Base-by-base conservation (phyloP, 2,797 vertebrate species). In the Neoniphon sammara region DNA sequence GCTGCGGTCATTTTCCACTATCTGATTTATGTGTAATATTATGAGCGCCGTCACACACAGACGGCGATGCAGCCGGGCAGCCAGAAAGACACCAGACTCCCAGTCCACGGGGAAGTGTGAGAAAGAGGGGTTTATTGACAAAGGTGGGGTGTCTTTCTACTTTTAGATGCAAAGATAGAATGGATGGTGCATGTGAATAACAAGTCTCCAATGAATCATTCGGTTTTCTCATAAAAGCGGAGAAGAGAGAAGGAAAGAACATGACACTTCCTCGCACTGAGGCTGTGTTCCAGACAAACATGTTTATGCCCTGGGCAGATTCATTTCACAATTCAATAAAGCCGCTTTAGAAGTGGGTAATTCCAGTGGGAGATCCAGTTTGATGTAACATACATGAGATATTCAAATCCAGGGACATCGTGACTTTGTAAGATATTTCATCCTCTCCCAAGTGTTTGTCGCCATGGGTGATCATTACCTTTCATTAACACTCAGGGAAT, bases 171-270 rank as follows among this genome's bases (percentile, higher is more conserved):
- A 55, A 23, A 47, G 57, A 80, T 66, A 77, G 86, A 85, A 87
- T 86, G 73, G 87, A 86, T 74, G 62, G 70, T 65, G 73, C 67
- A 56, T 83, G 85, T 65, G 86, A 93, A 91, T 90, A 89, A 84
- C 80, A 82, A 73, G 77, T 82, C 82, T 80, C 70, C 76, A 73
- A 85, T 93, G 90, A 93, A 90, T 93, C 88, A 92, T 83, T 83
- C 82, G 75, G 66, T 81, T 88, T 91, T 91, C 87, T 91, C 87
- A 86, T 87, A 86, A 80, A 87, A 82, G 64, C 64, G 7, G 63
- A 73, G 70, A 75, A 76, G 73, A 84, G 79, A 84, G 80, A 75
- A 50, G 56, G 67, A 84, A 71, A 82, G 66, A 85, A 91, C 87
- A 84, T 75, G 88, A 89, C 84, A 85, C 81, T 76, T 84, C 60